phyloP scores from a whole-genome alignment of 2,113 vertebrate genomes.

The Rhinopomastus cyanomelas region DNA sequence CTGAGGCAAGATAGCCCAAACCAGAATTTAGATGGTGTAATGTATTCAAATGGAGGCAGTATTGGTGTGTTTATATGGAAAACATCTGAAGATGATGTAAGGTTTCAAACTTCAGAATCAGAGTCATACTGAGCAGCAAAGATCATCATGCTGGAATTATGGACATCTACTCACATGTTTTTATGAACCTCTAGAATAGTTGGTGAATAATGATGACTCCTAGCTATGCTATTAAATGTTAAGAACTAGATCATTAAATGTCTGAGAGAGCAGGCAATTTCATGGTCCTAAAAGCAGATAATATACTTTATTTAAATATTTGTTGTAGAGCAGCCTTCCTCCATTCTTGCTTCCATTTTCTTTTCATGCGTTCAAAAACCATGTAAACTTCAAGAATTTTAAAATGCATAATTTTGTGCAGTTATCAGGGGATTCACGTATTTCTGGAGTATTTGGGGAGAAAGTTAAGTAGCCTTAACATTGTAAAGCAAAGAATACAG shows the following conservation, averaged over 20 bases:
- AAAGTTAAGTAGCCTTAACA: neutral
- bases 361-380: neutral
- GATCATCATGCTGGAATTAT: neutral
- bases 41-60: neutral
- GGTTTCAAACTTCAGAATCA: neutral
- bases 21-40: neutral
- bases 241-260: slow-evolving; percentile 3
- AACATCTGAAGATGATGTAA: neutral
- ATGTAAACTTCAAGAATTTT: neutral
- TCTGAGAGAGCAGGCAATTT: neutral
- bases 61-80: neutral
- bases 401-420: neutral
- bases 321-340: neutral
- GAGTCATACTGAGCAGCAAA: neutral
- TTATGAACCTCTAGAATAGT: slow-evolving; percentile 13
- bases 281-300: neutral
- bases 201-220: neutral
- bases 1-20: neutral
- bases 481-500: neutral
- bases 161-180: neutral
- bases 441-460: neutral
- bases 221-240: neutral
- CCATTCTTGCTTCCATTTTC: neutral
- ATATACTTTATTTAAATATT: neutral
- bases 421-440: neutral